Evolutionary conservation across 2,113 vertebrate species (phyloP).

Genomic region (Tragulus kanchil): DNA sequence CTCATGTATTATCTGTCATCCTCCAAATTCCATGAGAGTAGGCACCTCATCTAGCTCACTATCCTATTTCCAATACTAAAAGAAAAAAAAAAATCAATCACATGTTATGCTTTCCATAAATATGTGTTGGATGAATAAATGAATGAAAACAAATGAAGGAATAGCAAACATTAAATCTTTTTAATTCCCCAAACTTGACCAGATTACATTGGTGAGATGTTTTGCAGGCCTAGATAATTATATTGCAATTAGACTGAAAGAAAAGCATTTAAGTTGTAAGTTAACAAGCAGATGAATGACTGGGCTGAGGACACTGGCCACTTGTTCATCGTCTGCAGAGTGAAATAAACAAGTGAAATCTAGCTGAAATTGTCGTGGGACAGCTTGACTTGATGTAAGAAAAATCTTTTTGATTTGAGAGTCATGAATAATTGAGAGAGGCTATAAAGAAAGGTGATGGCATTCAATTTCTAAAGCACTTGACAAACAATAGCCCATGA

Average conservation of each 20-base stretch:
- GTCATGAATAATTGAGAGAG: conserved; percentile 55
- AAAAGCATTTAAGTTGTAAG: conserved; percentile 68
- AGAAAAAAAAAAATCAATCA: not conserved
- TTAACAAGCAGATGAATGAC: conserved; percentile 72
- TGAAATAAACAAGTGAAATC: conserved; percentile 35
- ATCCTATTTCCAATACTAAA: not conserved
- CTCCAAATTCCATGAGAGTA: not conserved
- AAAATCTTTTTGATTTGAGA: conserved; percentile 61
- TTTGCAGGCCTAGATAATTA: conserved; percentile 66
- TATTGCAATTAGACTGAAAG: conserved; percentile 68
- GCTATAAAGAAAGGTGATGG: conserved; percentile 12
- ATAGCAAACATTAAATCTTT: conserved; percentile 42
- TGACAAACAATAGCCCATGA: conserved; percentile 36
- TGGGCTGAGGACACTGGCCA: conserved; percentile 29
- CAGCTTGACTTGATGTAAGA: conserved; percentile 47
- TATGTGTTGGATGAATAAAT: conserved; percentile 17
- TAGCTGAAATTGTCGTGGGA: conserved; percentile 26
- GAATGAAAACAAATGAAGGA: not conserved
- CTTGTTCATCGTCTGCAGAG: conserved; percentile 24
- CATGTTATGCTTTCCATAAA: not conserved
- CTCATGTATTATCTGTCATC: not conserved
- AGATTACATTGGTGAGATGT: conserved; percentile 50
- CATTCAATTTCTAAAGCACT: not conserved
- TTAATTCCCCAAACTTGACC: conserved; percentile 51
- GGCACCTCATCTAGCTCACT: not conserved